Conservation (phyloP, 2,797 vertebrate genomes). For the Anabacerthia variegaticeps region DNA sequence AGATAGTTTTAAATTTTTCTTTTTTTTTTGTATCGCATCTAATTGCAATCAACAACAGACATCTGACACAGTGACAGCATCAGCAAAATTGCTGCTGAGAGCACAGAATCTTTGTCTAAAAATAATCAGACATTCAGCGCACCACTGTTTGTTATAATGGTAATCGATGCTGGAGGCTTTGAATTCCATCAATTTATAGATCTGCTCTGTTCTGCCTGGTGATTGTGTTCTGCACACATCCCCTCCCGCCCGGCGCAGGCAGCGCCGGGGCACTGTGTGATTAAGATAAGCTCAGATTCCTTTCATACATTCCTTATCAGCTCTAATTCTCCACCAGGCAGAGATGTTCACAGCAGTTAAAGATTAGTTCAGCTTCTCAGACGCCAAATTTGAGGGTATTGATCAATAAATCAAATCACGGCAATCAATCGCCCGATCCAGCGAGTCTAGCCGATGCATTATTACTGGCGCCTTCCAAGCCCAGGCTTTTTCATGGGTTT, state of each 20-base stretch:
- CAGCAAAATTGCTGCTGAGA: slow-evolving; percentile 99
- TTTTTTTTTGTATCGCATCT: slow-evolving; percentile 95
- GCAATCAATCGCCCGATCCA: slow-evolving; percentile 97
- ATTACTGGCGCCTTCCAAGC: slow-evolving; percentile 88
- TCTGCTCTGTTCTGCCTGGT: slow-evolving; percentile 97
- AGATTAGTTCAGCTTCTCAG: slow-evolving; percentile 93
- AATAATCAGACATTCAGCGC: slow-evolving; percentile 99
- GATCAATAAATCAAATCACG: slow-evolving; percentile 99
- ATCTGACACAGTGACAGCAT: slow-evolving; percentile 98
- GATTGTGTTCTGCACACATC: slow-evolving; percentile 85
- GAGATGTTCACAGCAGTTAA: slow-evolving; percentile 90
- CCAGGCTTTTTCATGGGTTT: slow-evolving; percentile 78
- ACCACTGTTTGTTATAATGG: slow-evolving; percentile 99
- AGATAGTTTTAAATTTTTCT: slow-evolving; percentile 89
- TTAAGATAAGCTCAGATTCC: slow-evolving; percentile 93
- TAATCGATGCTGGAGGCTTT: slow-evolving; percentile 99
- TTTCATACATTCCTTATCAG: slow-evolving; percentile 92
- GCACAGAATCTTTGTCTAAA: slow-evolving; percentile 99
- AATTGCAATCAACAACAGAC: slow-evolving; percentile 99
- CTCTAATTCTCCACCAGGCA: slow-evolving; percentile 85
- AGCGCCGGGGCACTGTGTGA: slow-evolving; percentile 82
- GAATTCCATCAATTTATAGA: slow-evolving; percentile 99
- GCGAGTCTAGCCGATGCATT: slow-evolving; percentile 94
- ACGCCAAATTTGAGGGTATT: slow-evolving; percentile 90
- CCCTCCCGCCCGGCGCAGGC: slow-evolving; percentile 68